Evolutionary conservation across 1,140 invertebrate species (phyloP), one percentile per base, ranked within the genome.

Genomic region (Alviniconcha marisindica): DNA sequence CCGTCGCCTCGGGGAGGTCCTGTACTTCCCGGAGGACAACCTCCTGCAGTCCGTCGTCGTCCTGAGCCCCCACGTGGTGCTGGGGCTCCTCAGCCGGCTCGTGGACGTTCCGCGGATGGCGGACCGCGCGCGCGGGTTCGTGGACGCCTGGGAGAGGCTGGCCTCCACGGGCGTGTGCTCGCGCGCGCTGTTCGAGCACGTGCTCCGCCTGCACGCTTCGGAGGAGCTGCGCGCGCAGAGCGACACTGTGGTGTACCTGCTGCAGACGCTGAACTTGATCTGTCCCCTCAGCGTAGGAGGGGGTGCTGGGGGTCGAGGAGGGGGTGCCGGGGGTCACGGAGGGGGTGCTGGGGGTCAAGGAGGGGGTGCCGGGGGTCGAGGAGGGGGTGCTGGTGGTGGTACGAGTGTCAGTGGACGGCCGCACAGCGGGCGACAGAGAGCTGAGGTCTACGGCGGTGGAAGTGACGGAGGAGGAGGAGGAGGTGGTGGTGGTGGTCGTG

Each of bases 1-100:
- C 66, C 76, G 81, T 24, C 77, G 82, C 33, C 71, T 77, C 56
- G 88, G 88, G 36, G 88, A 88, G 83, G 81, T 87, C 15, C 78
- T 88, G 18, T 88, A 87, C 73, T 86, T 85, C 56, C 71, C 83
- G 18, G 83, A 86, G 40, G 85, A 86, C 71, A 87, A 86, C 48
- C 83, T 85, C 48, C 84, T 86, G 79, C 84, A 84, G 33, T 81
- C 83, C 40, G 40, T 88, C n/a, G 84, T 88, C 24, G 85, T 88
- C 14, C 71, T 88, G 24, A 85, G 86, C 48, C 88, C 88, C 3
- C 84, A 85, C 44, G 79, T 74, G 28, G 69, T 88, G n/a, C 79
- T 88, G 1, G 56, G 84, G 21, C 81, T 88, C 24, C 84, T 88
- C 71, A 82, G 77, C 21, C 77, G 66, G 33, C 31, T 88, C 18